Conservation (phyloP, 2,888 invertebrate species). For the Taenaris catops region DNA sequence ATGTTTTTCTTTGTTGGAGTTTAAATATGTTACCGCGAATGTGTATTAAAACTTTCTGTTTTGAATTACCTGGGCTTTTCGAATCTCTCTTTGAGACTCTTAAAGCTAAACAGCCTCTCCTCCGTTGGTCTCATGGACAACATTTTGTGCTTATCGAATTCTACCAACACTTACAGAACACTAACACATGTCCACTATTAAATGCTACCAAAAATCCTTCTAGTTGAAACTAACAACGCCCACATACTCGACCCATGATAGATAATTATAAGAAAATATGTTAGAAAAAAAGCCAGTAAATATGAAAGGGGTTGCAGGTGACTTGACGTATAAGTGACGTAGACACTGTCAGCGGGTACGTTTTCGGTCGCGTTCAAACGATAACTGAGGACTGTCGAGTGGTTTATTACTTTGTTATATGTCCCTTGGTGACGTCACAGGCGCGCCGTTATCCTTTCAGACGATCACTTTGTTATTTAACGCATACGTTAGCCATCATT, state of each 20-base stretch:
- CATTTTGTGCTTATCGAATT: slow-evolving; percentile 40
- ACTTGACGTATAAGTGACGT: slow-evolving; percentile 22
- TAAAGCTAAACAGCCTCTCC: slow-evolving; percentile 59
- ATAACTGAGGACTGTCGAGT: slow-evolving; percentile 26
- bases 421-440: slow-evolving; percentile 27
- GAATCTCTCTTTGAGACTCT: slow-evolving; percentile 62
- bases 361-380: slow-evolving; percentile 33
- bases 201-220: no score
- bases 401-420: slow-evolving; percentile 4
- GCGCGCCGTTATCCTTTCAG: slow-evolving; percentile 28
- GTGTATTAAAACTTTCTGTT: neutral
- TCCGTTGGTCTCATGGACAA: slow-evolving; percentile 50
- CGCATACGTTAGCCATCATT: slow-evolving; percentile 18
- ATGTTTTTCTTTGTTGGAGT: no score
- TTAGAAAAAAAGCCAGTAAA: slow-evolving; percentile 5
- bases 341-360: slow-evolving; percentile 33
- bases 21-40: no score
- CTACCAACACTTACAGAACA: slow-evolving; percentile 24
- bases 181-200: no score
- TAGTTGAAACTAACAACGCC: slow-evolving; percentile 1
- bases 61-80: slow-evolving; percentile 55
- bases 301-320: slow-evolving; percentile 6
- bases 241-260: neutral
- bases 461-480: slow-evolving; percentile 9
- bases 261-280: no score